Base-by-base conservation (phyloP, 2,797 vertebrate species). In the Salarias fasciatus region DNA sequence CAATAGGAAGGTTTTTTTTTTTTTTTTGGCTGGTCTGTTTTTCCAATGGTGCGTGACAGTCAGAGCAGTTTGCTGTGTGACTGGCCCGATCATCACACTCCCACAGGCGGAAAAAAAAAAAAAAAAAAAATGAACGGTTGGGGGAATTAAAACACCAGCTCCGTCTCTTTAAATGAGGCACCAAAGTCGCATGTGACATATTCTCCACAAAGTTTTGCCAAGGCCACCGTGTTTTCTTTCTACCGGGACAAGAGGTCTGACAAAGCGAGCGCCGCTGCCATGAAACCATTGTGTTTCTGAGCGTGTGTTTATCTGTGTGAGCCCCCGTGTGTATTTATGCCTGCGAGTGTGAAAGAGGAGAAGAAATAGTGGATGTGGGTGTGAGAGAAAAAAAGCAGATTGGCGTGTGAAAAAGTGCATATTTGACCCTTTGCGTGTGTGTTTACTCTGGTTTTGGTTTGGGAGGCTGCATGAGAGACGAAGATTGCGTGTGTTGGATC, bases 401-500 rank as follows among this genome's bases (percentile, higher is more conserved):
- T 85, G 66, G 58, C 70, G 58, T 83, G 81, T 80, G 78, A 85
- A 82, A 73, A 69, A 64, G 73, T 55, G 66, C 75, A 36, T 76
- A 44, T 75, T 57, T 73, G 65, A 58, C 67, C 33, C 42, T 63
- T 81, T 69, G 69, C 63, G 79, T 64, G 79, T 12, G 53, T 75
- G 46, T 41, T 68, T 78, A 30, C 69, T 69, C 55, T 77, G 68
- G 48, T 68, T 85, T 79, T 31, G 77, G 84, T 83, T 66, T 78
- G 70, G 75, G 59, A 63, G 50, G 52, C 70, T 72, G 45, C 72
- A 65, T 70, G 75, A 70, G 69, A 80, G 68, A 77, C 69, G 59
- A 68, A 68, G 72, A 71, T 84, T 81, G 88, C 87, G 80, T 89
- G 88, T 72, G 83, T 63, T 47, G 70, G 74, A 74, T 69, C 61